Evolutionary conservation across 1,140 invertebrate species (phyloP).

Genomic region (Heterodera schachtii): DNA sequence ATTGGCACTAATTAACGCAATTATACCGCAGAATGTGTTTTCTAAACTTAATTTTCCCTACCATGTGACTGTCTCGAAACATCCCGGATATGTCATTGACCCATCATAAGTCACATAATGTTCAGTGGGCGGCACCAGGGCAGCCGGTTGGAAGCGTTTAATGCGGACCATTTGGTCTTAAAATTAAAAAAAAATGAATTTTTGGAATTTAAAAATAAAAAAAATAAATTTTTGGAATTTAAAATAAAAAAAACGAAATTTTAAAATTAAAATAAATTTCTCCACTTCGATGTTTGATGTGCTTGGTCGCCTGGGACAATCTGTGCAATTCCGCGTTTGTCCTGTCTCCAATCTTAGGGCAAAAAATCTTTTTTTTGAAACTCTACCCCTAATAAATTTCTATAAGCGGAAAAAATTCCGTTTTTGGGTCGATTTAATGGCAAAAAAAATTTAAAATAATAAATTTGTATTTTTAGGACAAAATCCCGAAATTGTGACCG

Average conservation of each 20-base stretch:
- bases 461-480: too few species aligned
- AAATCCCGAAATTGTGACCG: too few species aligned
- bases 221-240: background rate
- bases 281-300: slow-evolving; percentile 62
- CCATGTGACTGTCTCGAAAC: slow-evolving; percentile 77
- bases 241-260: background rate
- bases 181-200: slow-evolving; percentile 34
- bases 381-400: background rate
- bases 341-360: slow-evolving; percentile 53
- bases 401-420: too few species aligned
- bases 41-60: background rate
- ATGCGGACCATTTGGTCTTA: slow-evolving; percentile 48
- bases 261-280: background rate
- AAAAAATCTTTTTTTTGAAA: background rate
- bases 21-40: too few species aligned
- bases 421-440: too few species aligned
- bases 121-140: slow-evolving; percentile 81
- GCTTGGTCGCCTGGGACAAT: slow-evolving; percentile 58
- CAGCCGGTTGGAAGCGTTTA: slow-evolving; percentile 67
- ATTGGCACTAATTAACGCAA: too few species aligned
- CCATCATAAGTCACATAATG: slow-evolving; percentile 96
- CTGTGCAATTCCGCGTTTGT: slow-evolving; percentile 56
- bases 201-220: slow-evolving; percentile 13
- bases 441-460: too few species aligned
- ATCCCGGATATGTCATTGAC: slow-evolving; percentile 83